Conservation (phyloP, 1,140 invertebrate species). For the Trichoplusia ni region DNA sequence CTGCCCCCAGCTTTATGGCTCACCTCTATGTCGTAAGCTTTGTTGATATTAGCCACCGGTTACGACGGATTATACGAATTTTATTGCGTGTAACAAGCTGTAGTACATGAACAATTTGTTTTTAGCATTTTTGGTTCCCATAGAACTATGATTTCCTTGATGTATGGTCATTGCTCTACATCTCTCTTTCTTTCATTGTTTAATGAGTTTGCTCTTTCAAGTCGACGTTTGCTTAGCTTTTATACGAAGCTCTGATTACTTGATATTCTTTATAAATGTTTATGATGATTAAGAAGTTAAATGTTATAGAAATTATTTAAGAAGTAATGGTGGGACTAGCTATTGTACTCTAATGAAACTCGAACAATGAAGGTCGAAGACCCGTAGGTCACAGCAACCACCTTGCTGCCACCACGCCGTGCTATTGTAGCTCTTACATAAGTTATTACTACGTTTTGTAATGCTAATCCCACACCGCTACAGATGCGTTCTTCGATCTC, state of each 20-base stretch:
- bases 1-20: constrained; percentile 32
- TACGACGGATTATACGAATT: constrained; percentile 35
- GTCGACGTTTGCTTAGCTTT: background rate
- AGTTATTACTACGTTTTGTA: constrained; percentile 16
- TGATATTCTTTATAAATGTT: no score
- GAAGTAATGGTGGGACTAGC: constrained; percentile 27
- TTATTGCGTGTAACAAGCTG: constrained; percentile 43
- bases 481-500: background rate
- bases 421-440: constrained; percentile 24
- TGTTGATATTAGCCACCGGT: constrained; percentile 44
- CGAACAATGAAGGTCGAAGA: constrained; percentile 75
- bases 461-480: background rate
- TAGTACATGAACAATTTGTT: constrained; percentile 11
- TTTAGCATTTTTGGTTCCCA: constrained; percentile 19
- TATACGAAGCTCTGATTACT: no score
- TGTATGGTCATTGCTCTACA: background rate
- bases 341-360: constrained; percentile 68
- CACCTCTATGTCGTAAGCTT: constrained; percentile 32
- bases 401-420: constrained; percentile 37
- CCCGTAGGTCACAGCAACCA: constrained; percentile 65
- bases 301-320: background rate
- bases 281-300: background rate
- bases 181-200: background rate
- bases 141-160: constrained; percentile 12
- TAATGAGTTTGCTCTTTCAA: background rate